phyloP scores from a whole-genome alignment of 1,140 invertebrate genomes.

The Drosophila auraria region DNA sequence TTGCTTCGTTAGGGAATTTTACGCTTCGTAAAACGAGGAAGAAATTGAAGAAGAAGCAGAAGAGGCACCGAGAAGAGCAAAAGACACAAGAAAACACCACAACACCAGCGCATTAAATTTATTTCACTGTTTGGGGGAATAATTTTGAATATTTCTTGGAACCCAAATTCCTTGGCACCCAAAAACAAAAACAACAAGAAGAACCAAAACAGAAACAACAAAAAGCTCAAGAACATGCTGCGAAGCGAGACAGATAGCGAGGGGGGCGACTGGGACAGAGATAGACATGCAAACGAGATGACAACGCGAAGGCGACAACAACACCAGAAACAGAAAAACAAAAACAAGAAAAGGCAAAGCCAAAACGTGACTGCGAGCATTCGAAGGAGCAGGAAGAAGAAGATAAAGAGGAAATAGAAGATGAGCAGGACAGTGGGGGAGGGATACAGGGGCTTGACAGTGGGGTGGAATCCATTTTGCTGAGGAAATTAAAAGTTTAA shows the following conservation, averaged over 20 bases:
- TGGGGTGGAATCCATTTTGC: conserved; percentile 9
- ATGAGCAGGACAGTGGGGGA: neutral
- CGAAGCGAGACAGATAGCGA: neutral
- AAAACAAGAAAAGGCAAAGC: conserved; percentile 46
- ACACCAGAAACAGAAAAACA: conserved; percentile 33
- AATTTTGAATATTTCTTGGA: conserved; percentile 83
- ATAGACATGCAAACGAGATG: conserved; percentile 76
- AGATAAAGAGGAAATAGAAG: neutral
- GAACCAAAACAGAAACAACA: conserved; percentile 2
- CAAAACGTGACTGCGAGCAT: conserved; percentile 65
- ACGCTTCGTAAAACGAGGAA: conserved; percentile 69
- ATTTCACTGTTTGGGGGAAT: conserved; percentile 73
- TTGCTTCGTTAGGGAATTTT: conserved; percentile 81
- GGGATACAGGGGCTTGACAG: conserved; percentile 5
- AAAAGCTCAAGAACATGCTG: conserved; percentile 30
- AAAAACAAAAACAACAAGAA: conserved; percentile 15
- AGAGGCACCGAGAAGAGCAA: conserved; percentile 33
- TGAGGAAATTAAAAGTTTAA: neutral
- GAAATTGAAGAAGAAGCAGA: conserved; percentile 34
- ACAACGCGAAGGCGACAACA: conserved; percentile 74
- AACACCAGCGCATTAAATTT: conserved; percentile 70
- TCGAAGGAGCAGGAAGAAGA: conserved; percentile 38
- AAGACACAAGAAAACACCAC: conserved; percentile 30
- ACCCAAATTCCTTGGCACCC: conserved; percentile 70
- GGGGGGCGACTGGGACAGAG: conserved; percentile 15